Evolutionary conservation across 92 coral and sea anemone genomes (phyloP).

Genomic region (Siderastrea radians): DNA sequence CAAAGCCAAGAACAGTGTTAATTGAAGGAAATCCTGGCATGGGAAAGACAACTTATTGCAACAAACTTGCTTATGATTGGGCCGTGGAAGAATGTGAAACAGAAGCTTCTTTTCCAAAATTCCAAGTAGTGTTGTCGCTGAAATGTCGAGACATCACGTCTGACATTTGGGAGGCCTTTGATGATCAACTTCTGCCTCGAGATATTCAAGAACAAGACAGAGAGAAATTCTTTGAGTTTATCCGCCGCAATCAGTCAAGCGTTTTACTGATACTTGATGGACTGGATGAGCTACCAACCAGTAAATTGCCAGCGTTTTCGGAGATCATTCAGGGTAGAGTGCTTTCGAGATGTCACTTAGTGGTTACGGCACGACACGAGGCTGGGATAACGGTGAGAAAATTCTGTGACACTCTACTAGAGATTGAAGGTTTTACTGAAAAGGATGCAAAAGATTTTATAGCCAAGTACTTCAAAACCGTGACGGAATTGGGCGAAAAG

Average conservation of each 20-base stretch:
- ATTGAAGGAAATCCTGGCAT: conserved; percentile 55
- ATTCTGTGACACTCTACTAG: conserved; percentile 37
- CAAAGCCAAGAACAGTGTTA: conserved; percentile 42
- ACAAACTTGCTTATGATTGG: conserved; percentile 49
- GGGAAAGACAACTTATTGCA: conserved; percentile 57
- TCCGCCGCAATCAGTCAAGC: conserved; percentile 16
- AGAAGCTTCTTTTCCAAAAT: conserved; percentile 1
- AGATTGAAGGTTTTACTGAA: conserved; percentile 41
- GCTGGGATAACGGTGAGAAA: conserved; percentile 35
- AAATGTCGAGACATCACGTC: conserved; percentile 47
- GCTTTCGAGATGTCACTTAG: conserved; percentile 27
- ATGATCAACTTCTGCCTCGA: conserved; percentile 30
- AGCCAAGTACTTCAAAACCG: conserved; percentile 29
- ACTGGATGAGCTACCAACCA: conserved; percentile 34
- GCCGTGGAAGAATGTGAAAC: conserved; percentile 3
- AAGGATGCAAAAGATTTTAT: conserved; percentile 26
- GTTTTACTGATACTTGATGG: conserved; percentile 47
- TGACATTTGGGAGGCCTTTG: conserved; percentile 10
- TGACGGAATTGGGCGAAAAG: too few relatives aligned
- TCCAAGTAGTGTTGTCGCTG: conserved; percentile 17
- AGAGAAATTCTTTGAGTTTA: neutral
- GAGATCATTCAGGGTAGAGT: conserved; percentile 6
- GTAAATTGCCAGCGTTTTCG: neutral
- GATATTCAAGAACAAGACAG: conserved; percentile 18
- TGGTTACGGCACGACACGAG: conserved; percentile 46